Conservation (phyloP, 2,797 vertebrate species). For the Alcedo quadribrachys region DNA sequence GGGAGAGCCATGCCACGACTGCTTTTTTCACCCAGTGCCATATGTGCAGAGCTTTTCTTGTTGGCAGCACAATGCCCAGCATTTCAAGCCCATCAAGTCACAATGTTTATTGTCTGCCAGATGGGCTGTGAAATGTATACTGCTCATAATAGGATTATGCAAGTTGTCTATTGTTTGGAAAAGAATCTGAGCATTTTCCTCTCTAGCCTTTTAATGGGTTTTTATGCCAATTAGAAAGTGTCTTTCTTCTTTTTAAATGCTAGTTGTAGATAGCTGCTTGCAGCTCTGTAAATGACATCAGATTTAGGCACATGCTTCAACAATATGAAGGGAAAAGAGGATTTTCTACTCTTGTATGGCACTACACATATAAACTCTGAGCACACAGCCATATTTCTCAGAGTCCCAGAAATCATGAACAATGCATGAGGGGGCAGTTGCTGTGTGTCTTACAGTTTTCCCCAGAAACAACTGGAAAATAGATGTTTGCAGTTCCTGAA, state of each 20-base stretch:
- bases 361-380: not conserved
- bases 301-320: constrained; percentile 62
- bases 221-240: constrained; percentile 74
- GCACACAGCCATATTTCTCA: constrained; percentile 13
- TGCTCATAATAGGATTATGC: constrained; percentile 76
- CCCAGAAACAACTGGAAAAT: not conserved
- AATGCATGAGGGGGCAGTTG: not conserved
- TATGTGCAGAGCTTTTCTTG: constrained; percentile 50
- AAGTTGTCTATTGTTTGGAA: constrained; percentile 76
- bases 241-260: constrained; percentile 70
- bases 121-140: constrained; percentile 72
- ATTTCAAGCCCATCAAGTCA: constrained; percentile 66
- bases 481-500: not conserved
- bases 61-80: constrained; percentile 60
- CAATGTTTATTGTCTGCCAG: constrained; percentile 69
- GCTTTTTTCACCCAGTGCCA: constrained; percentile 61
- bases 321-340: constrained; percentile 57
- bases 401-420: constrained; percentile 28
- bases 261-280: constrained; percentile 73
- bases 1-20: constrained; percentile 43
- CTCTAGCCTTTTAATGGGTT: constrained; percentile 37
- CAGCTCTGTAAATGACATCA: constrained; percentile 68
- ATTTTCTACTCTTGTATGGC: constrained; percentile 15
- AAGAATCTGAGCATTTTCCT: constrained; percentile 76
- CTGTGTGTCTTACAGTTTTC: not conserved